phyloP scores from a whole-genome alignment of 2,888 invertebrate species.

The Chironomus riparius region DNA sequence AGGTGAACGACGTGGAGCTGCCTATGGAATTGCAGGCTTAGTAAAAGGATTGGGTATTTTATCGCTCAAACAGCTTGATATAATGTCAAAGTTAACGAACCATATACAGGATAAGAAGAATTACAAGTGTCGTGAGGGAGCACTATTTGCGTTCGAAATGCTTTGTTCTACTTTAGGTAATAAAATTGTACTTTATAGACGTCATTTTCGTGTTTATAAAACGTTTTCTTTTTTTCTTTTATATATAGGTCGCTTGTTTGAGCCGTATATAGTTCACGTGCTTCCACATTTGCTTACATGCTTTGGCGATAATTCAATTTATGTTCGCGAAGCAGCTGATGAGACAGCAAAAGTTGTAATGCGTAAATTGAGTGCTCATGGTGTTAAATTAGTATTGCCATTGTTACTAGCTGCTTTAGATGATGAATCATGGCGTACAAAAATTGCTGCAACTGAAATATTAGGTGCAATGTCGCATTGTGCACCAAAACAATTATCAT shows the following conservation, averaged over 20 bases:
- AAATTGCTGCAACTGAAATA: conserved; percentile 90
- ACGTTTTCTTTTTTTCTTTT: conserved; percentile 77
- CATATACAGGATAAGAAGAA: conserved; percentile 97
- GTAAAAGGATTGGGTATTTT: conserved; percentile 96
- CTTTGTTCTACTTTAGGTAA: conserved; percentile 54
- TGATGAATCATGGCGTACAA: conserved; percentile 98
- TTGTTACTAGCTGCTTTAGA: conserved; percentile 85
- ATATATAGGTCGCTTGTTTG: conserved; percentile 81
- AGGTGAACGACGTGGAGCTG: conserved; percentile 67
- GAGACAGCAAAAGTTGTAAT: conserved; percentile 93
- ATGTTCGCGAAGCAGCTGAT: conserved; percentile 93
- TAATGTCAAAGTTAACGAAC: conserved; percentile 86
- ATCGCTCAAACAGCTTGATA: conserved; percentile 87
- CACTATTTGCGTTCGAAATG: conserved; percentile 96
- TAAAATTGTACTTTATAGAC: not conserved
- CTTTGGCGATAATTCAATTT: conserved; percentile 91
- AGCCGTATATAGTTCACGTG: conserved; percentile 97
- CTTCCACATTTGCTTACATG: conserved; percentile 88
- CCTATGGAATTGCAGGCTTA: conserved; percentile 92
- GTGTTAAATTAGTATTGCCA: conserved; percentile 94
- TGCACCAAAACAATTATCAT: conserved; percentile 96
- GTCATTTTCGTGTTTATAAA: not conserved
- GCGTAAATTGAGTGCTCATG: conserved; percentile 91
- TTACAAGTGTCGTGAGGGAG: conserved; percentile 88
- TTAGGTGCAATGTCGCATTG: conserved; percentile 98